phyloP scores from a whole-genome alignment of 2,797 vertebrate genomes.

The Typhlichthys subterraneus region DNA sequence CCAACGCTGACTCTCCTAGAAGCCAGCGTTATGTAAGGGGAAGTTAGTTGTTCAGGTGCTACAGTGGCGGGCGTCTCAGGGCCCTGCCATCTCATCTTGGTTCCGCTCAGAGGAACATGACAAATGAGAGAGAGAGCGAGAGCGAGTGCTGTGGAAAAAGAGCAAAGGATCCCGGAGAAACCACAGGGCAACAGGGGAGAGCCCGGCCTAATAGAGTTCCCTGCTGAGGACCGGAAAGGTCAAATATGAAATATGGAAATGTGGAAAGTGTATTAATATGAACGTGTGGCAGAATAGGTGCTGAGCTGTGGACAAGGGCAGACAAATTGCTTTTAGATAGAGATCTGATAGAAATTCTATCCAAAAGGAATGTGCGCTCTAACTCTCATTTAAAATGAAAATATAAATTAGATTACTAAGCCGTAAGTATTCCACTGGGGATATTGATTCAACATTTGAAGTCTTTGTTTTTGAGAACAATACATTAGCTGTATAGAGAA shows the following conservation, averaged over 20 bases:
- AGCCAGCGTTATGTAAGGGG: constrained; percentile 66
- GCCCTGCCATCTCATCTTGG: constrained; percentile 67
- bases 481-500: constrained; percentile 40
- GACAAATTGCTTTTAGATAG: constrained; percentile 37
- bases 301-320: constrained; percentile 20
- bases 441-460: constrained; percentile 36
- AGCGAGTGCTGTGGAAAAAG: constrained; percentile 44
- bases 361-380: constrained; percentile 1
- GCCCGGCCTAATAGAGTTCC: constrained; percentile 43
- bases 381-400: neutral
- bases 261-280: constrained; percentile 35
- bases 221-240: constrained; percentile 54
- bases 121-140: constrained; percentile 67
- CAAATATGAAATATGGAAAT: constrained; percentile 49
- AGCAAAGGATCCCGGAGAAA: constrained; percentile 38
- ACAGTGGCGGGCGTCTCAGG: constrained; percentile 47
- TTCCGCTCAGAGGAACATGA: constrained; percentile 70
- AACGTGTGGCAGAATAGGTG: constrained; percentile 35
- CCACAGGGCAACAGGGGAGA: constrained; percentile 44
- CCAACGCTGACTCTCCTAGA: constrained; percentile 22
- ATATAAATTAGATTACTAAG: constrained; percentile 13
- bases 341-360: constrained; percentile 10
- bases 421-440: neutral
- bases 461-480: constrained; percentile 37
- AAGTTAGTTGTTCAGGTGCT: constrained; percentile 67